Evolutionary conservation across 1,140 invertebrate species (phyloP).

Genomic region (Patella vulgata): DNA sequence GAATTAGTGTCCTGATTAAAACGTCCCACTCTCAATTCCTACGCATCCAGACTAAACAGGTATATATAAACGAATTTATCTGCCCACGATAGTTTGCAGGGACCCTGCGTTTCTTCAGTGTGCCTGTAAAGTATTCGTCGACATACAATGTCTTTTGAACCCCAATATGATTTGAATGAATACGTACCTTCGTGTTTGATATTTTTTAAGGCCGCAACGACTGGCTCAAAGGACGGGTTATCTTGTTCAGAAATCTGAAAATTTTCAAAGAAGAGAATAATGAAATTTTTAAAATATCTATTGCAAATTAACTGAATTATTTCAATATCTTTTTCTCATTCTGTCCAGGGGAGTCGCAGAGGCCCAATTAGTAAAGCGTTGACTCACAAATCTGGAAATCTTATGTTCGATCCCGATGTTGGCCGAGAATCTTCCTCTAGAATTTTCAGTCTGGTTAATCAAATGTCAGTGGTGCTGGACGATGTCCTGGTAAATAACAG

Average conservation of each 20-base stretch:
- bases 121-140: not conserved
- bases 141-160: not conserved
- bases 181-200: constrained; percentile 27
- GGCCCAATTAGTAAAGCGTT: too few relatives aligned
- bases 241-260: constrained; percentile 25
- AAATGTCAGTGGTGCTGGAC: too few relatives aligned
- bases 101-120: not conserved
- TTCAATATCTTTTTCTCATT: too few relatives aligned
- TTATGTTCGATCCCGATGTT: too few relatives aligned
- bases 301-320: too few relatives aligned
- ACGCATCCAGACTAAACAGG: not conserved
- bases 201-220: constrained; percentile 20
- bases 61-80: not conserved
- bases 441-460: too few relatives aligned
- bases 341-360: too few relatives aligned
- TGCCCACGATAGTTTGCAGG: not conserved
- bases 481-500: too few relatives aligned
- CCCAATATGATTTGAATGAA: not conserved
- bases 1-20: not conserved
- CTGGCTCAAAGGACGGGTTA: constrained; percentile 17
- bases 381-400: too few relatives aligned
- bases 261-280: too few relatives aligned
- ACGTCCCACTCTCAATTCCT: not conserved
- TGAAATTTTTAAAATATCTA: too few relatives aligned
- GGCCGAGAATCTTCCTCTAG: too few relatives aligned